These are phyloP conservation scores for Atethmia centrago DNA, from an alignment of 2,888 invertebrate species.

Conservation along the genomic window DNA sequence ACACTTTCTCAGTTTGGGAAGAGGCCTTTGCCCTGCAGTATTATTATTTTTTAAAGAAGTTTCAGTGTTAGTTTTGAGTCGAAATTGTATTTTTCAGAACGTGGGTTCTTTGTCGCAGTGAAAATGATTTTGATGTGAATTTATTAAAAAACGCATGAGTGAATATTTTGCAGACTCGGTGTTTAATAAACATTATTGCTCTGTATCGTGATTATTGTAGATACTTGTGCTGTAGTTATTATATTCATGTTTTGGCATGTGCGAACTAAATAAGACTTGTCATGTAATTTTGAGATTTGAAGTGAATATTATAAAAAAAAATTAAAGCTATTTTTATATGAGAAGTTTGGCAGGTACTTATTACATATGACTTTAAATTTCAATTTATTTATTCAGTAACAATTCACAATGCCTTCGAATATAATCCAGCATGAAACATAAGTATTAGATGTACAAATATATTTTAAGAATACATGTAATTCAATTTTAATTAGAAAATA, in stretches of 20 bases:
- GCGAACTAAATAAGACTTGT: constrained; percentile 3
- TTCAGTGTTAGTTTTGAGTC: constrained; percentile 6
- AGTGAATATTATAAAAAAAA: neutral
- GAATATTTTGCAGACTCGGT: neutral
- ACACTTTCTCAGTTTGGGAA: no score
- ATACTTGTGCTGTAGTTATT: neutral
- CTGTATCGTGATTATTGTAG: neutral
- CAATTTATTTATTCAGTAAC: no score
- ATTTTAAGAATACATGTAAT: no score
- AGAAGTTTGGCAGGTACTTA: neutral
- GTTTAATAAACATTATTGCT: constrained; percentile 11
- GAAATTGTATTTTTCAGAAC: neutral
- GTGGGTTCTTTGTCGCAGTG: neutral
- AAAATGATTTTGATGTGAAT: constrained; percentile 7
- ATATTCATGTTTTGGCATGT: neutral
- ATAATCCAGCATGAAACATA: no score
- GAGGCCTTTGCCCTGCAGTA: no score
- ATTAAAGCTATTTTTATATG: neutral
- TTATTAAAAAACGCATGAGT: constrained; percentile 19
- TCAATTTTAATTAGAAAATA: no score
- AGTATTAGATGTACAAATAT: no score
- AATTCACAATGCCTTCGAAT: no score
- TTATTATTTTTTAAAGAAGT: no score
- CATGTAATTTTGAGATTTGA: neutral
- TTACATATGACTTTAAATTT: no score